Conservation (phyloP, 2,888 invertebrate species). For the Ochlodes sylvanus region DNA sequence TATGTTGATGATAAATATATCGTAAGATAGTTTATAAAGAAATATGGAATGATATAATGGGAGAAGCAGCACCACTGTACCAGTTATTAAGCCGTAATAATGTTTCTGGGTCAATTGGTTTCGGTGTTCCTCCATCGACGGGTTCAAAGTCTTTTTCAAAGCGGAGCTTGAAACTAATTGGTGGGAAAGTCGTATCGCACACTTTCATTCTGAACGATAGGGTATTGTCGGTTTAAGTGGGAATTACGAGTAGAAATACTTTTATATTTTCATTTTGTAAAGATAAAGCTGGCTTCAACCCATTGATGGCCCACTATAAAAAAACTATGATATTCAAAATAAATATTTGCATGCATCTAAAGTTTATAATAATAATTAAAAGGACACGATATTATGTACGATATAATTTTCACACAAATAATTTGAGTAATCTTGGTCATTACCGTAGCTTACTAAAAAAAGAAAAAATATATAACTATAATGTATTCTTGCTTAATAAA, state of each 20-base stretch:
- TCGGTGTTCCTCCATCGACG: slow-evolving; percentile 29
- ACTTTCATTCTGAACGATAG: slow-evolving; percentile 35
- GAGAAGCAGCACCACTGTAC: slow-evolving; percentile 10
- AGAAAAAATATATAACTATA: too few relatives aligned
- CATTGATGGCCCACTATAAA: too few relatives aligned
- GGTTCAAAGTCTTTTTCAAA: slow-evolving; percentile 28
- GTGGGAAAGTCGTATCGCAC: slow-evolving; percentile 27
- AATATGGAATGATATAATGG: slow-evolving; percentile 24
- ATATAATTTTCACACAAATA: too few relatives aligned
- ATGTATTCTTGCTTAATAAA: too few relatives aligned
- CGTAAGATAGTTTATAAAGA: neutral
- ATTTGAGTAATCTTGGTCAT: too few relatives aligned
- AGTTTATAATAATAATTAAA: too few relatives aligned
- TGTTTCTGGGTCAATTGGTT: slow-evolving; percentile 39
- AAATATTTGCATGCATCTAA: too few relatives aligned
- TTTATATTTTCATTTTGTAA: slow-evolving; percentile 16
- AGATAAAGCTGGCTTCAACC: neutral
- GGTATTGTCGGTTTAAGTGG: slow-evolving; percentile 26
- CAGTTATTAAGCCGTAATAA: slow-evolving; percentile 33
- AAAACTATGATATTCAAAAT: too few relatives aligned
- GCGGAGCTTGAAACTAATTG: slow-evolving; percentile 34
- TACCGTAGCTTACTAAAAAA: too few relatives aligned
- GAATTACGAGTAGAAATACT: slow-evolving; percentile 21
- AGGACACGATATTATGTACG: too few relatives aligned
- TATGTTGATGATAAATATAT: too few relatives aligned